A percentile compares a stretch with the other conserved stretches of the same genome.
Evolutionary conservation across 2,888 invertebrate genomes (phyloP).

Genomic region (Epinotia demarniana): DNA sequence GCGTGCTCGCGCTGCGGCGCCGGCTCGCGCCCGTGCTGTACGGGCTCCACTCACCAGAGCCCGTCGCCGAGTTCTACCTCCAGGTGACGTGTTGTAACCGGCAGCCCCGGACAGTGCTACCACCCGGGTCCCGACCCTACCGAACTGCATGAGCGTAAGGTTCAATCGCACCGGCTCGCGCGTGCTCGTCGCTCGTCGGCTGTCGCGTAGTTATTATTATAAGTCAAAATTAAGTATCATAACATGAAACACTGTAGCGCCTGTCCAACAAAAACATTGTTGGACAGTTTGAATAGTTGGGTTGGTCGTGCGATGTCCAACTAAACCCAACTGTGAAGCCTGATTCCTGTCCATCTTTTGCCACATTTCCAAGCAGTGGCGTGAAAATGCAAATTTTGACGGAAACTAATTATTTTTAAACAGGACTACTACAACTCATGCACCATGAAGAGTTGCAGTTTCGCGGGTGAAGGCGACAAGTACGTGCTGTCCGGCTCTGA

Average conservation of each 20-base stretch:
- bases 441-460: slow-evolving; percentile 98
- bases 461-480: slow-evolving; percentile 95
- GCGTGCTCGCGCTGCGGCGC: slow-evolving; percentile 92
- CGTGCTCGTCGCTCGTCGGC: no score
- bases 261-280: no score
- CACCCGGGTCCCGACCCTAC: slow-evolving; percentile 87
- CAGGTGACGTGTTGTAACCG: slow-evolving; percentile 65
- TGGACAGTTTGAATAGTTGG: no score
- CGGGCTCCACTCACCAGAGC: slow-evolving; percentile 86
- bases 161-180: slow-evolving; percentile 92
- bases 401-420: background rate
- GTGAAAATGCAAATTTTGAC: background rate
- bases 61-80: slow-evolving; percentile 95
- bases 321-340: no score
- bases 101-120: no score
- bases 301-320: no score
- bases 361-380: no score
- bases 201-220: no score
- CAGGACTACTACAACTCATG: slow-evolving; percentile 97
- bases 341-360: no score
- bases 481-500: slow-evolving; percentile 97
- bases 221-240: no score
- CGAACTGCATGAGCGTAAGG: slow-evolving; percentile 96
- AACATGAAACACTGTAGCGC: no score
- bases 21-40: slow-evolving; percentile 95